Evolutionary conservation across 2,113 vertebrate genomes (phyloP), one percentile per base, ranked within the genome.

Genomic region (Sturnus vulgaris): DNA sequence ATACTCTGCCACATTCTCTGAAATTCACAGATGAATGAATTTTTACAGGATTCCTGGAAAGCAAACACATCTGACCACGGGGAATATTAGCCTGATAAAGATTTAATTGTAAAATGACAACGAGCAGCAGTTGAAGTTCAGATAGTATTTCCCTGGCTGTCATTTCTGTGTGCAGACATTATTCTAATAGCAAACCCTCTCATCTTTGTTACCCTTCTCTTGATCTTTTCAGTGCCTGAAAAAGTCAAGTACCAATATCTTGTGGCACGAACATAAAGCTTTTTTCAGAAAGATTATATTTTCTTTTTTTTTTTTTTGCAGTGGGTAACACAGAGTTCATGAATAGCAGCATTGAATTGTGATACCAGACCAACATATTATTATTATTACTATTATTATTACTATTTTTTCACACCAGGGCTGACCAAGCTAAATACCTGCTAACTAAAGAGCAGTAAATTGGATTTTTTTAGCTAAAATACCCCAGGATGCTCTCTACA

Each of bases 31-130:
- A 82, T 80, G 35, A 95, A 85, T 76, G 55, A 28, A 77, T 66
- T 90, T 92, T 59, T 88, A 59, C 56, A 75, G 78, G 50, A 69
- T 95, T 95, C 89, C 87, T 89, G 68, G 82, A 92, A 94, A 95
- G 78, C 84, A 95, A 94, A 85, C 66, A 80, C 13, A 14, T 64
- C 44, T 24, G 71, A 53, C 75, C 79, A 73, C 14, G 7, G 84
- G 71, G 66, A 95, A 65, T 77, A 69, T 63, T 72, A 82, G 73
- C 63, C 65, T 39, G 55, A 91, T 87, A 90, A 86, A 94, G 91
- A 85, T 77, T 92, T 96, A 94, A 92, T 87, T 91, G 84, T 91
- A 59, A 88, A 90, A 94, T 76, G 46, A 89, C 83, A 91, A 85
- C 17, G 35, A 82, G 84, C 23, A 90, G 82, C 72, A 90, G 81